Evolutionary conservation across 2,888 invertebrate species (phyloP), one percentile per base, ranked within the genome.

Genomic region (Chymomyza procnemis): DNA sequence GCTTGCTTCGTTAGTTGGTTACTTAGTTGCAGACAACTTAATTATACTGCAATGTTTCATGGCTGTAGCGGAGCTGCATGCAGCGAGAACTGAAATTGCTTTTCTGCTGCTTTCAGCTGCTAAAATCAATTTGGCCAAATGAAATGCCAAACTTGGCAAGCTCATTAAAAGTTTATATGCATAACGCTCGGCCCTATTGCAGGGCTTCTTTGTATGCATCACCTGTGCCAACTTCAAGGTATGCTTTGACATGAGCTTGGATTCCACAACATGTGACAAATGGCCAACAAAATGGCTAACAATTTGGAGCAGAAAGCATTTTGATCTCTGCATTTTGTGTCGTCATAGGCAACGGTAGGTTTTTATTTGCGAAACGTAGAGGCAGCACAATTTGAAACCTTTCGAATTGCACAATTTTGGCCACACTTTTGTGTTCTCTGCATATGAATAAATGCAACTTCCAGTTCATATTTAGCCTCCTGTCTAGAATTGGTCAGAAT

Each of bases 51-150:
- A 50, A 50, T 19, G 50, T 18, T 50, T 19, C 4, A 50, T n/a
- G 19, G 50, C 4, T 4, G 34, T 3, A 41, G 34, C 34, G 34
- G 12, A 41, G 34, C 34, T 12, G 34, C 34, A 12, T 41, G 9
- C 34, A 41, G 12, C 9, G 34, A 41, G 34, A 41, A 12, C 6
- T 50, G 16, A n/a, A 12, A 50, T 50, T 18, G 50, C 16, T 6
- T 50, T 50, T 50, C 6, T n/a, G 61, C 69, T 41, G 9, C 18
- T 71, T 75, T 68, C 61, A 71, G 66, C 62, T 75, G 75, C 72
- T 52, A 65, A 72, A 75, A 75, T 76, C 76, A 76, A 76, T 76
- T 76, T 72, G 55, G 30, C 61, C 59, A 67, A 66, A n/a, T 22
- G 26, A 0, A 55, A 55, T 69, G 70, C 64, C 46, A 60, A 75